Conservation (phyloP, 2,113 vertebrate species). For the Sylvilagus bachmani region DNA sequence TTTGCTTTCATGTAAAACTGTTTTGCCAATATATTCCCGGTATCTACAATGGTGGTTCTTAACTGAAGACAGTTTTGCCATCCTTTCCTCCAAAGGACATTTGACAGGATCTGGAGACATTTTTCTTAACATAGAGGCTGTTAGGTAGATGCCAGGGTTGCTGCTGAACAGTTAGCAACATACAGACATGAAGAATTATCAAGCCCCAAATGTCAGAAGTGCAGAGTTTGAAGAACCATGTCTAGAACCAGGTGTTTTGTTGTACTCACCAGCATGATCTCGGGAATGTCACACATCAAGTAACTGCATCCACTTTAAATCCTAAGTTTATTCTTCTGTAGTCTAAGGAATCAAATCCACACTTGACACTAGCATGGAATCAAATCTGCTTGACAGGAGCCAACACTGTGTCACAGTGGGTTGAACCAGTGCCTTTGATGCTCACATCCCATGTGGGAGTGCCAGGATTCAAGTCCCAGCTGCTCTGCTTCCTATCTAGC, state of each 20-base stretch:
- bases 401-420: no score
- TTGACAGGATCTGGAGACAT: not conserved
- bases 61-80: not conserved
- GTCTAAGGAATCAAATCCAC: not conserved
- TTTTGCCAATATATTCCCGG: not conserved
- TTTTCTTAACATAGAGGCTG: not conserved
- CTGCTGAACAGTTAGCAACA: not conserved
- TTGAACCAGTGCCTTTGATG: no score
- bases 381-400: no score
- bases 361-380: not conserved
- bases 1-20: conserved; percentile 32
- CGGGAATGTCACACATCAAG: not conserved
- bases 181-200: not conserved
- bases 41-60: not conserved
- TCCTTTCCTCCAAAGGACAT: not conserved
- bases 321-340: not conserved
- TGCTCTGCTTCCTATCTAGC: no score
- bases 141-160: not conserved
- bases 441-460: no score
- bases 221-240: not conserved
- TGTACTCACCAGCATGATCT: not conserved
- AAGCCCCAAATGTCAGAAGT: not conserved
- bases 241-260: not conserved
- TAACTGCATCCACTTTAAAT: not conserved
- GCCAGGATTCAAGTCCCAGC: no score